Conservation (phyloP, 2,888 invertebrate species). For the Hirtodrosophila cameraria region DNA sequence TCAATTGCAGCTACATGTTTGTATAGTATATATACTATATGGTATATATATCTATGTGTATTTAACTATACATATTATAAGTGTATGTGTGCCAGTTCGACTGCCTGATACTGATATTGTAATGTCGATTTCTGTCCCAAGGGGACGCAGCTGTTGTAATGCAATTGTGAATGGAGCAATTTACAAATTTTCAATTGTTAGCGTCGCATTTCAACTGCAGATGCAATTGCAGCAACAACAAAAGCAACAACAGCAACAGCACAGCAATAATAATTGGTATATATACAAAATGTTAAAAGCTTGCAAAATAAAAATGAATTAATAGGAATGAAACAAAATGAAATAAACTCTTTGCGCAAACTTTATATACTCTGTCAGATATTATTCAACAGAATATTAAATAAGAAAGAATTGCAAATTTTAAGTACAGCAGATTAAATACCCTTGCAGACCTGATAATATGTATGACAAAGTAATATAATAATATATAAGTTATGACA, state of each 20-base stretch:
- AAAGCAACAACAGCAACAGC: conserved; percentile 7
- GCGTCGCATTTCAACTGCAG: conserved; percentile 26
- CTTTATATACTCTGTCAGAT: too few relatives aligned
- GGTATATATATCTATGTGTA: neutral
- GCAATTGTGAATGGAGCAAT: conserved; percentile 34
- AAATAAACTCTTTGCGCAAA: neutral
- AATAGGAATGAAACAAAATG: neutral
- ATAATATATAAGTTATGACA: too few relatives aligned
- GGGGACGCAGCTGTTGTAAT: conserved; percentile 28
- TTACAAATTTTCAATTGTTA: conserved; percentile 52
- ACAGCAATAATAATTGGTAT: too few relatives aligned
- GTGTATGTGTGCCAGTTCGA: conserved; percentile 35
- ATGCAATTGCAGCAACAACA: conserved; percentile 18
- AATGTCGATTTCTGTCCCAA: conserved; percentile 13
- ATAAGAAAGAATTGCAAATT: too few relatives aligned
- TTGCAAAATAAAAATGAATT: neutral
- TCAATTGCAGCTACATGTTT: neutral
- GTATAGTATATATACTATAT: neutral
- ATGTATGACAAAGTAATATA: too few relatives aligned
- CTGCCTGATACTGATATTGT: conserved; percentile 30
- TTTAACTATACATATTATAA: conserved; percentile 38
- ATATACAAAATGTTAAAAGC: too few relatives aligned
- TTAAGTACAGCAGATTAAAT: too few relatives aligned
- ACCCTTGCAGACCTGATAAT: too few relatives aligned
- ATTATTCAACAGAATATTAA: too few relatives aligned